Conservation (phyloP, 2,888 invertebrate genomes). For the Lycophotia porphyrea region DNA sequence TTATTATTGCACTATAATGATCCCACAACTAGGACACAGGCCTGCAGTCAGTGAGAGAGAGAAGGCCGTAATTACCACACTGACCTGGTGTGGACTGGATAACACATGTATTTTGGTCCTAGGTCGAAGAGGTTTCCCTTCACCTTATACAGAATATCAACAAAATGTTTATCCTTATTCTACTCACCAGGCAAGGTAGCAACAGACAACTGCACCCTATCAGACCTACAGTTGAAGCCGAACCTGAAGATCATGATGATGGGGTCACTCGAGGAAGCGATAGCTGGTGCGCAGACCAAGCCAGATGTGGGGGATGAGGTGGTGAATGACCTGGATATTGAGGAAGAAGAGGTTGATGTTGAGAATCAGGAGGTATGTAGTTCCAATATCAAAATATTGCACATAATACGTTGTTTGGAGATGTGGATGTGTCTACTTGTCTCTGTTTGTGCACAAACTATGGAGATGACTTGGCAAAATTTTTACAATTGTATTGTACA, state of each 20-base stretch:
- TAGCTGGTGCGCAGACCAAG: conserved; percentile 94
- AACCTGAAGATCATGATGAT: conserved; percentile 99
- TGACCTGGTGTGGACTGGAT: background rate
- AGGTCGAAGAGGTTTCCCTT: background rate
- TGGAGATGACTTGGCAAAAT: background rate
- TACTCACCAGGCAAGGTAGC: conserved; percentile 94
- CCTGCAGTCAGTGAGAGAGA: background rate
- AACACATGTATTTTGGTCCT: background rate
- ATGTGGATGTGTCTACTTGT: background rate
- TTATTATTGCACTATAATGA: background rate
- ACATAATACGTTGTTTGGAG: background rate
- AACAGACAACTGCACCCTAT: conserved; percentile 94
- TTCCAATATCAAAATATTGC: background rate
- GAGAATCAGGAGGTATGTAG: conserved; percentile 85
- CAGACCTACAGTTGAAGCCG: conserved; percentile 94
- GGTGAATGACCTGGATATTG: conserved; percentile 97
- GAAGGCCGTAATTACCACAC: background rate
- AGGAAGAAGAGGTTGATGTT: conserved; percentile 94
- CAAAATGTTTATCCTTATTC: background rate
- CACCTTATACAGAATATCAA: background rate
- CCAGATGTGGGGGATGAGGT: conserved; percentile 96
- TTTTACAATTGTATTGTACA: background rate
- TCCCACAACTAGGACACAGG: background rate
- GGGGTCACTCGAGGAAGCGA: conserved; percentile 98
- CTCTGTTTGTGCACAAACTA: no score